A percentile compares a stretch with the other conserved stretches of the same genome.
Evolutionary conservation across 2,113 vertebrate species (phyloP).

Genomic region (Nothoprocta pentlandii): DNA sequence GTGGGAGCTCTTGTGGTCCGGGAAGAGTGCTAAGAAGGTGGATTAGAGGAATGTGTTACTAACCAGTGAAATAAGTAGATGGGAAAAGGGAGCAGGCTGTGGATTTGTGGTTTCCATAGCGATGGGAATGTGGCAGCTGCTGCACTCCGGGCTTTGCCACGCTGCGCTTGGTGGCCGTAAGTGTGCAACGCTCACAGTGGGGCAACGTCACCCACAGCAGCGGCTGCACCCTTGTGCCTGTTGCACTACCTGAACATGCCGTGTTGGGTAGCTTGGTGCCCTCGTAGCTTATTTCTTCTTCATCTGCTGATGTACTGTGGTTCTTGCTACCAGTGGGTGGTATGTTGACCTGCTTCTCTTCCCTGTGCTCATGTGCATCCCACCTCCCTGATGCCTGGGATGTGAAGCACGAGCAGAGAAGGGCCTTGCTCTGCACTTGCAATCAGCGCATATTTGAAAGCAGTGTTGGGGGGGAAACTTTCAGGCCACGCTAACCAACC

Average conservation of each 20-base stretch:
- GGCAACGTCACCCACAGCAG: background rate
- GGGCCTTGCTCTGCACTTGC: background rate
- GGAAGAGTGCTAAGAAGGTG: background rate
- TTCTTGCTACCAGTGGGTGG: background rate
- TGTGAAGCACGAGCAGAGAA: background rate
- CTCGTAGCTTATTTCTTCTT: background rate
- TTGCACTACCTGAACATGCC: background rate
- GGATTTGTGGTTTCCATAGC: constrained; percentile 65
- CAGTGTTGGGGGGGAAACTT: background rate
- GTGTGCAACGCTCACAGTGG: background rate
- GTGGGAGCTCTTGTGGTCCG: background rate
- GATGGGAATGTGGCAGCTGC: constrained; percentile 34
- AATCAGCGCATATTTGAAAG: too few relatives aligned
- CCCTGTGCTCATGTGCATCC: background rate
- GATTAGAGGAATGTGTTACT: background rate
- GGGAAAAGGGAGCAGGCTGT: background rate
- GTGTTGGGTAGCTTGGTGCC: background rate
- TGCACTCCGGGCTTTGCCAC: background rate
- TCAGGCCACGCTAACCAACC: background rate
- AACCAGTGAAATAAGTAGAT: background rate
- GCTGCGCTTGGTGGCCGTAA: background rate
- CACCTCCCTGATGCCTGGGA: background rate
- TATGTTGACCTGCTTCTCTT: background rate
- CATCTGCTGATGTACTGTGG: background rate
- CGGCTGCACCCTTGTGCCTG: background rate